Conservation (phyloP, 30 jellyfish, hydroid and myxozoan species). For the Nemopilema nomurai region DNA sequence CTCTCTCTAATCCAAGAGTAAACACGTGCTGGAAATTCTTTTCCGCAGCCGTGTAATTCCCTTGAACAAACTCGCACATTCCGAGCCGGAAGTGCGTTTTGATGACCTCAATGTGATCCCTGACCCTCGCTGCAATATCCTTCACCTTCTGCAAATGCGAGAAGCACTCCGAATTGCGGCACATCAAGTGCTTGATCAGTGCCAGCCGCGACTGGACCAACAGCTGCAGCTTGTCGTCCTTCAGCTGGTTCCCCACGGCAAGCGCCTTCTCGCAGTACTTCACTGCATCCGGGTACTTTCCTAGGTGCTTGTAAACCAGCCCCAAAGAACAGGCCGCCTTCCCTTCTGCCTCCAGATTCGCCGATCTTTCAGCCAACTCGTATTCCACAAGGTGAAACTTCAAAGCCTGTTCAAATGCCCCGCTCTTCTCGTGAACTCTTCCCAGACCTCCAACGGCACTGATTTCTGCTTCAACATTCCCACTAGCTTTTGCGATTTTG, state of each 20-base stretch:
- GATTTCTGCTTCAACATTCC: conserved; percentile 58
- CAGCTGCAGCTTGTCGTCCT: conserved; percentile 45
- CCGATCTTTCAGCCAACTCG: conserved; percentile 63
- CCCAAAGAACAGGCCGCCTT: conserved; percentile 72
- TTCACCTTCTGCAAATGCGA: conserved; percentile 66
- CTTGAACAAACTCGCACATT: conserved; percentile 52
- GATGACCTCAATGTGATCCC: conserved; percentile 38
- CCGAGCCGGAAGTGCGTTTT: conserved; percentile 80
- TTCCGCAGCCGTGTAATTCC: conserved; percentile 57
- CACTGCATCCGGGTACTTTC: conserved; percentile 68
- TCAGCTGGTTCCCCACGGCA: conserved; percentile 43
- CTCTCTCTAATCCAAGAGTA: conserved; percentile 1
- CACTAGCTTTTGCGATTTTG: conserved; percentile 52
- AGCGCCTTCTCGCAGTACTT: conserved; percentile 63
- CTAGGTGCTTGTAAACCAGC: conserved; percentile 58
- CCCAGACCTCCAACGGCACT: conserved; percentile 89
- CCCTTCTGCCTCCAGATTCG: conserved; percentile 57
- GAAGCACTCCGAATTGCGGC: conserved; percentile 40
- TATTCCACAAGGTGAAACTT: conserved; percentile 53
- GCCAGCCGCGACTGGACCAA: conserved; percentile 46
- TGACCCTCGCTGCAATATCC: conserved; percentile 41
- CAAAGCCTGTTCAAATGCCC: conserved; percentile 69
- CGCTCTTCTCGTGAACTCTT: conserved; percentile 45
- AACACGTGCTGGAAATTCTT: conserved; percentile 44
- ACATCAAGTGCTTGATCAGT: conserved; percentile 33